These are phyloP conservation scores for Lordiphosa fenestrarum DNA, from an alignment of 2,888 invertebrate genomes.

Conservation along the genomic window DNA sequence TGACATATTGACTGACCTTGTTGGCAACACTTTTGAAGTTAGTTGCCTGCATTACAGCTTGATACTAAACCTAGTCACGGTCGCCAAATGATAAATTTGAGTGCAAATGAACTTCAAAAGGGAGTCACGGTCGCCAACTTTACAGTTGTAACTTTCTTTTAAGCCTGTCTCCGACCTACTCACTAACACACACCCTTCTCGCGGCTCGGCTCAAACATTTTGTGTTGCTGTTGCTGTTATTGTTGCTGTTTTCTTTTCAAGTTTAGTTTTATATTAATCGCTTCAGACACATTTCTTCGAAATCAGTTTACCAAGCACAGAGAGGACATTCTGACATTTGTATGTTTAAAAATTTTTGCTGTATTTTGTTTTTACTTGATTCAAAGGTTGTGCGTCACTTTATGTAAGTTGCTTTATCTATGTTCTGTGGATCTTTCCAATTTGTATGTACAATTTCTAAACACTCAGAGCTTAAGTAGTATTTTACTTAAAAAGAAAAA, in stretches of 20 bases:
- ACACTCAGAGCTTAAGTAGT: constrained; percentile 67
- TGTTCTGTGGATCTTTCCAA: constrained; percentile 48
- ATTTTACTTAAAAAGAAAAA: constrained; percentile 37
- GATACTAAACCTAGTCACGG: too few relatives aligned
- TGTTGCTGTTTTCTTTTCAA: constrained; percentile 11
- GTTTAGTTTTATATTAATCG: constrained; percentile 26
- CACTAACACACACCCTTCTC: constrained; percentile 18
- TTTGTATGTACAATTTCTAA: constrained; percentile 28
- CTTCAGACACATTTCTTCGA: constrained; percentile 69
- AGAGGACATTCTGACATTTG: constrained; percentile 6
- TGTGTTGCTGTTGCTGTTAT: too few relatives aligned
- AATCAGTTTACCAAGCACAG: constrained; percentile 46
- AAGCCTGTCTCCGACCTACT: neutral
- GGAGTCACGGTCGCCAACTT: too few relatives aligned
- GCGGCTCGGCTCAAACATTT: constrained; percentile 1
- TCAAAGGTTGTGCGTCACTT: constrained; percentile 50
- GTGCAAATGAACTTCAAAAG: too few relatives aligned
- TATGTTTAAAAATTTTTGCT: too few relatives aligned
- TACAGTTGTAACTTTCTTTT: neutral
- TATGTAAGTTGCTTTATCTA: constrained; percentile 32
- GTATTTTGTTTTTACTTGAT: neutral
- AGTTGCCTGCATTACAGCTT: too few relatives aligned
- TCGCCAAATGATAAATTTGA: too few relatives aligned
- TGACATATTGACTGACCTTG: too few relatives aligned
- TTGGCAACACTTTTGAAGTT: too few relatives aligned